A percentile compares a stretch with the other conserved stretches of the same genome.
These are phyloP conservation scores for Zaprionus ghesquierei DNA, from an alignment of 1,140 invertebrate species.

Conservation along the genomic window DNA sequence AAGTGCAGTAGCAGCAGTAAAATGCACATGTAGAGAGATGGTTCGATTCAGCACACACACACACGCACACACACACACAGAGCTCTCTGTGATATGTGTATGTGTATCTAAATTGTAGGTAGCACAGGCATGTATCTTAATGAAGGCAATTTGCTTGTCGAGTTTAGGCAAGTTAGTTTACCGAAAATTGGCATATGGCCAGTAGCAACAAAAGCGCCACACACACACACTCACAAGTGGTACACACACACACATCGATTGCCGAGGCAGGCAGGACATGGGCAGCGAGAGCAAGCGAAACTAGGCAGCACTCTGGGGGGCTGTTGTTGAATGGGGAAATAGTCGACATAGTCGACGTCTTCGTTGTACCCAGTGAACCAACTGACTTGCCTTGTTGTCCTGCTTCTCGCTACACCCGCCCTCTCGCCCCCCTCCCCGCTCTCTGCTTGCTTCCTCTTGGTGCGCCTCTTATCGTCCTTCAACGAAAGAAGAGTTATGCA, in stretches of 20 bases:
- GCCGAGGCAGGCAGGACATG: constrained; percentile 25
- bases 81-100: constrained; percentile 37
- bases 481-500: constrained; percentile 68
- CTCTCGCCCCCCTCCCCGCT: background rate
- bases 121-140: constrained; percentile 78
- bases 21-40: constrained; percentile 34
- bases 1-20: constrained; percentile 33
- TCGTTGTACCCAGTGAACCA: constrained; percentile 36
- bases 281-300: constrained; percentile 21
- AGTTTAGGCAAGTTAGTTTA: constrained; percentile 81
- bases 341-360: constrained; percentile 46
- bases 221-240: constrained; percentile 22
- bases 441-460: background rate
- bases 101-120: constrained; percentile 74
- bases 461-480: background rate
- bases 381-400: constrained; percentile 27
- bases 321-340: constrained; percentile 41
- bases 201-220: constrained; percentile 73
- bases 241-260: constrained; percentile 18
- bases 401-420: background rate
- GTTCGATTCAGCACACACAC: constrained; percentile 34
- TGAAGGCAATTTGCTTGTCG: constrained; percentile 81
- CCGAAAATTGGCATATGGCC: constrained; percentile 81
- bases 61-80: constrained; percentile 13
- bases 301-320: constrained; percentile 42